Evolutionary conservation across 2,888 invertebrate genomes (phyloP).

Genomic region (Orthosia incerta): DNA sequence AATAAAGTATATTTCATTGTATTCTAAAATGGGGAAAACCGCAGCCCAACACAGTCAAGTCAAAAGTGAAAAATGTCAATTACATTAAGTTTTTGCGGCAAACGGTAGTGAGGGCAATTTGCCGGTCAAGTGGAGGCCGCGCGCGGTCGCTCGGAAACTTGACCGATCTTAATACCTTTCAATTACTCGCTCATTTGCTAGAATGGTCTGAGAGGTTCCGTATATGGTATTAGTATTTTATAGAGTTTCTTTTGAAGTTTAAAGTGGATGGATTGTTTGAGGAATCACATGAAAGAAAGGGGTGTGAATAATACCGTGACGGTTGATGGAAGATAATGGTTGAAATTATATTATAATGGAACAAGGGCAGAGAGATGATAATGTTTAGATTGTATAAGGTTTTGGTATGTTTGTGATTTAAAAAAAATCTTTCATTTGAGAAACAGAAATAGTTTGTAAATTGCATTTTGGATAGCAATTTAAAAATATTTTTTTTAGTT

Average conservation of each 20-base stretch:
- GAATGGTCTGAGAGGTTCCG: slow-evolving; percentile 42
- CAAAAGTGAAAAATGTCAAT: slow-evolving; percentile 48
- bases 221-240: neutral
- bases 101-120: slow-evolving; percentile 75
- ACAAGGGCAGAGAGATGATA: no score
- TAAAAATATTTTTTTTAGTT: neutral
- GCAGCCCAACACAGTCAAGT: slow-evolving; percentile 8
- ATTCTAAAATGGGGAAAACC: slow-evolving; percentile 29
- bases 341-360: no score
- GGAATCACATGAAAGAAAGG: no score
- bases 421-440: no score
- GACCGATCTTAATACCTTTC: slow-evolving; percentile 61
- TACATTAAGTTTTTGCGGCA: slow-evolving; percentile 46
- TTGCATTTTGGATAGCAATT: no score
- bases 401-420: no score
- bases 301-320: no score
- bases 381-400: no score
- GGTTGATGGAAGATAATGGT: no score
- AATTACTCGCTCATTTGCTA: slow-evolving; percentile 64
- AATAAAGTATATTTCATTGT: no score
- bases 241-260: neutral
- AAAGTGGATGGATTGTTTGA: neutral
- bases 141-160: slow-evolving; percentile 74
- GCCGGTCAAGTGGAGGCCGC: slow-evolving; percentile 77
- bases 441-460: no score